Evolutionary conservation across 2,888 invertebrate genomes (phyloP).

Genomic region (Eupithecia dodoneata): DNA sequence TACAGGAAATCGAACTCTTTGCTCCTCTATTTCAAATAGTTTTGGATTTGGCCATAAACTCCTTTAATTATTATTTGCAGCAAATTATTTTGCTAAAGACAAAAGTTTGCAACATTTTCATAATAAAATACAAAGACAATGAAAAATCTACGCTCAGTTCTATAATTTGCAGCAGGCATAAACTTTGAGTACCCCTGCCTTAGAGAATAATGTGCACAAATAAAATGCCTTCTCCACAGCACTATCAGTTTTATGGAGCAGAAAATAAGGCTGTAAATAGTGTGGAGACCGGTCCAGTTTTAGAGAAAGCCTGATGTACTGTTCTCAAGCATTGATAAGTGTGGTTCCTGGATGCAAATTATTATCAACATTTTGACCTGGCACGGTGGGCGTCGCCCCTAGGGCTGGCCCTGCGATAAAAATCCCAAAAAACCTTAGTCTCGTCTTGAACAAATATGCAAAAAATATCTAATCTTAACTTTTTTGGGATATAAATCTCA

Average conservation of each 20-base stretch:
- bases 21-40: too few relatives aligned
- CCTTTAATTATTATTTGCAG: too few relatives aligned
- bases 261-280: constrained; percentile 39
- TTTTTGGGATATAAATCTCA: background rate
- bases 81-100: background rate
- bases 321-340: constrained; percentile 67
- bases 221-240: constrained; percentile 33
- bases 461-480: background rate
- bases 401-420: constrained; percentile 51
- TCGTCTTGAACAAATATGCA: too few relatives aligned
- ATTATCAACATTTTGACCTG: constrained; percentile 71
- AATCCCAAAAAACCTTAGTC: background rate
- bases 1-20: too few relatives aligned
- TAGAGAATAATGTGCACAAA: constrained; percentile 44
- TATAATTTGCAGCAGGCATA: background rate
- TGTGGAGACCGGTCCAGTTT: constrained; percentile 35
- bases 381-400: constrained; percentile 62
- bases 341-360: constrained; percentile 78
- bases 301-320: constrained; percentile 76
- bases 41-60: too few relatives aligned
- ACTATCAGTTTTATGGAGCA: constrained; percentile 38
- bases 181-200: constrained; percentile 35
- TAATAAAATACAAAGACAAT: background rate
- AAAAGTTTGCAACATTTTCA: background rate
- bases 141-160: background rate